Base-by-base conservation (phyloP, 2,113 vertebrate genomes). In the Telmatochromis sp. region DNA sequence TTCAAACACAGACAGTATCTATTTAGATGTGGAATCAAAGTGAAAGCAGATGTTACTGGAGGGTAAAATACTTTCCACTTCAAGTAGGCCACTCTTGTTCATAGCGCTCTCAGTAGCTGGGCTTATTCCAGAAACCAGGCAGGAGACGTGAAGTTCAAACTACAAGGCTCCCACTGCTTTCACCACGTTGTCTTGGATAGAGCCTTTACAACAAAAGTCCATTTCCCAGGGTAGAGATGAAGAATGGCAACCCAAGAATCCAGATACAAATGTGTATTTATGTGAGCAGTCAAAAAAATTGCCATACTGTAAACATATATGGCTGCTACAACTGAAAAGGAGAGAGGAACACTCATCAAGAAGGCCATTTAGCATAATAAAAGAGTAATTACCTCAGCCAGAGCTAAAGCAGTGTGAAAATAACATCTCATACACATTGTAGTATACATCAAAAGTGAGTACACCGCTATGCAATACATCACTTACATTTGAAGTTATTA, bases 21-120 rank as follows among this genome's bases (percentile, higher is more conserved):
- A 70, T 94, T 93, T 93, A 93, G 90, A 89, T 86, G 89, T 81
- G 60, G 87, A 91, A 87, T 91, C 81, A 89, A 96, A 97, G 93
- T 94, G 91, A 94, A 96, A 96, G 95, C 95, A 96, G 95, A 94
- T 95, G 95, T 87, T 88, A 75, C 86, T 85, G 87, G 47, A 91
- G 92, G 87, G 88, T 81, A 78, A 92, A 94, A 95, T 94, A 94
- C 93, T 96, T 96, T 96, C 95, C 93, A 93, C 92, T 94, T 93
- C 85, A 95, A 94, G 93, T 90, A 54, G 88, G 58, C 90, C 80
- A 73, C 91, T 92, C 88, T 86, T 90, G 90, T 94, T 91, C 94
- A 63, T 91, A 89, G 87, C 63, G 28, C 87, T 85, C 81, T 95
- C 90, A 84, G 91, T 89, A 92, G 90, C 94, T 95, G 95, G 92